Percentiles rank a stretch among this genome's conserved stretches.
Evolutionary conservation across 2,888 invertebrate species (phyloP).

Genomic region (Drosophila fulvimacula): DNA sequence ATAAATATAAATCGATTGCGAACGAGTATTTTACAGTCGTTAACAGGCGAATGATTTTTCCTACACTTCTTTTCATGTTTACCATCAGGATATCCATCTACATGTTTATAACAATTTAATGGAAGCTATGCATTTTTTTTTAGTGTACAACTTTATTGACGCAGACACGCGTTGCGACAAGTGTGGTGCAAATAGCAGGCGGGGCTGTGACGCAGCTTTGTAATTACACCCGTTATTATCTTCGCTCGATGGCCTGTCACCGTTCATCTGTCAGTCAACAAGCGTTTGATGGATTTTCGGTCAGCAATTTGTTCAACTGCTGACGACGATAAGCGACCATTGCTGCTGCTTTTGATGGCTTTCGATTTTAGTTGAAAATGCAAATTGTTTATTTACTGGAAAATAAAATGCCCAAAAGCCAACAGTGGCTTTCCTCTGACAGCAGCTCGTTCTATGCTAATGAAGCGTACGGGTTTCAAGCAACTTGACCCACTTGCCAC

Average conservation of each 20-base stretch:
- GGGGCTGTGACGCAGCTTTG: conserved; percentile 40
- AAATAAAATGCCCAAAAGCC: conserved; percentile 25
- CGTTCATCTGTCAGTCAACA: conserved; percentile 54
- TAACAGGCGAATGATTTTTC: too few relatives aligned
- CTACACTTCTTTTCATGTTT: background rate
- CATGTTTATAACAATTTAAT: background rate
- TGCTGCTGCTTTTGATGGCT: conserved; percentile 29
- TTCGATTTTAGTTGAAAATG: conserved; percentile 64
- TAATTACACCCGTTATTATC: conserved; percentile 64
- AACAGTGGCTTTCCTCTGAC: conserved; percentile 30
- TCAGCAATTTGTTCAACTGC: conserved; percentile 64
- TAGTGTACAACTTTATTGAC: background rate
- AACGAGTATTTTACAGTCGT: background rate
- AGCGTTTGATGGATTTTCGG: conserved; percentile 53
- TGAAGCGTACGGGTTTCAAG: conserved; percentile 23
- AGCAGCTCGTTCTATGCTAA: conserved; percentile 27
- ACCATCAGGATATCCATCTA: background rate
- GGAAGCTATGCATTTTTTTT: background rate
- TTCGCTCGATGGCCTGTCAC: conserved; percentile 47
- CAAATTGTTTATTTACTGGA: conserved; percentile 72
- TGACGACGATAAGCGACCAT: conserved; percentile 43
- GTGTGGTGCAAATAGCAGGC: conserved; percentile 56
- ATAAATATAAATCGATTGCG: background rate
- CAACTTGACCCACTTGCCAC: conserved; percentile 31
- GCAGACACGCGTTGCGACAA: conserved; percentile 27